Evolutionary conservation across 2,797 vertebrate genomes (phyloP).

Genomic region (Passerculus sandwichensis): DNA sequence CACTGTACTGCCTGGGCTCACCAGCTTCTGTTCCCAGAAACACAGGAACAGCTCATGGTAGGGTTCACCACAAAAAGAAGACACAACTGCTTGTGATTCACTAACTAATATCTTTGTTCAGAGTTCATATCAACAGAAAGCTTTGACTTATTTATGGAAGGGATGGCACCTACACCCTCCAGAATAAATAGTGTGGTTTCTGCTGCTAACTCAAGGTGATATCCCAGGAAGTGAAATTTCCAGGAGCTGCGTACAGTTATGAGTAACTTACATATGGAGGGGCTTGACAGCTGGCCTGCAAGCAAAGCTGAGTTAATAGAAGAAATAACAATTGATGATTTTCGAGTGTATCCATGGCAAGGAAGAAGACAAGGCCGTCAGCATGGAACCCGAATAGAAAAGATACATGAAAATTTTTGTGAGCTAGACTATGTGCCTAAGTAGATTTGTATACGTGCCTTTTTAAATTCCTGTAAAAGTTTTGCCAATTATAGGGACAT

Average conservation of each 20-base stretch:
- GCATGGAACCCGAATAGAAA: no score
- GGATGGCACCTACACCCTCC: background rate
- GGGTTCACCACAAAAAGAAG: background rate
- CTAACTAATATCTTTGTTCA: background rate
- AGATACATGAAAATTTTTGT: no score
- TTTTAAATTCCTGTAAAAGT: no score
- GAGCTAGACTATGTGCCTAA: no score
- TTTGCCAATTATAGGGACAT: no score
- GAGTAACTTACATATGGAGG: background rate
- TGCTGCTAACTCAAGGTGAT: background rate
- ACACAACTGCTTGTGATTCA: background rate
- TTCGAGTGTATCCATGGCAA: no score
- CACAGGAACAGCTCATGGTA: rapidly evolving
- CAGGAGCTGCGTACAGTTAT: background rate
- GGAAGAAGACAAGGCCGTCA: no score
- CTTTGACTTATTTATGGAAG: background rate
- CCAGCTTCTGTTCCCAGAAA: background rate
- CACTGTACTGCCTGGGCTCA: background rate
- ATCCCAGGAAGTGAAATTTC: background rate
- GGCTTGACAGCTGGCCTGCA: no score
- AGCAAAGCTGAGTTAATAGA: no score
- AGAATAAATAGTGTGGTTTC: background rate
- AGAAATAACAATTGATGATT: no score
- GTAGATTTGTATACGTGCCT: no score
- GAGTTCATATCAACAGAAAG: background rate